A percentile compares a stretch with the other conserved stretches of the same genome.
Conservation (phyloP, 2,113 vertebrate genomes). For the Psettodes erumei region DNA sequence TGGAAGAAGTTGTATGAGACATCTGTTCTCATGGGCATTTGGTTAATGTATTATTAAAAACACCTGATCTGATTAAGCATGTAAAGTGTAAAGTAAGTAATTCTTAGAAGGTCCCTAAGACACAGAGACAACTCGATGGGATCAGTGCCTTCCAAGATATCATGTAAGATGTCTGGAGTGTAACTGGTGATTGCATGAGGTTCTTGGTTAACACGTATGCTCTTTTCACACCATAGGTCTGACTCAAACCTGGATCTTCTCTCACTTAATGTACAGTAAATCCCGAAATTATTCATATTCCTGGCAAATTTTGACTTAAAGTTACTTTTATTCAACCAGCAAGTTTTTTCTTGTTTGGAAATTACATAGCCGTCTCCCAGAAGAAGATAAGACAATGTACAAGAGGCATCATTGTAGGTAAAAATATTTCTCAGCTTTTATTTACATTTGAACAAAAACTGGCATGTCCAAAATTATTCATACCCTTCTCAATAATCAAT, state of each 20-base stretch:
- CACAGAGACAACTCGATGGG: slow-evolving; percentile 1
- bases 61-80: slow-evolving; percentile 2
- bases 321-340: no score
- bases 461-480: no score
- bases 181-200: background rate
- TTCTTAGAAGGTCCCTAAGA: background rate
- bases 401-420: no score
- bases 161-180: background rate
- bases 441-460: no score
- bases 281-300: no score
- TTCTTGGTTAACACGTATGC: background rate
- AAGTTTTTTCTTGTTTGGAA: no score
- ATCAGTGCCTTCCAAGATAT: background rate
- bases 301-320: no score
- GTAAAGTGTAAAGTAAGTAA: background rate
- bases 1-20: slow-evolving; percentile 18
- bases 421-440: no score
- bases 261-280: no score
- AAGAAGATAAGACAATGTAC: no score
- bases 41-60: slow-evolving; percentile 15
- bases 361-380: no score
- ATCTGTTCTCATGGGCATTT: slow-evolving; percentile 29
- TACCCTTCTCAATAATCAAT: no score
- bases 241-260: background rate
- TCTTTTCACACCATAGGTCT: background rate